These are phyloP conservation scores for Pogonus chalceus DNA, from an alignment of 1,140 invertebrate genomes.

Conservation along the genomic window DNA sequence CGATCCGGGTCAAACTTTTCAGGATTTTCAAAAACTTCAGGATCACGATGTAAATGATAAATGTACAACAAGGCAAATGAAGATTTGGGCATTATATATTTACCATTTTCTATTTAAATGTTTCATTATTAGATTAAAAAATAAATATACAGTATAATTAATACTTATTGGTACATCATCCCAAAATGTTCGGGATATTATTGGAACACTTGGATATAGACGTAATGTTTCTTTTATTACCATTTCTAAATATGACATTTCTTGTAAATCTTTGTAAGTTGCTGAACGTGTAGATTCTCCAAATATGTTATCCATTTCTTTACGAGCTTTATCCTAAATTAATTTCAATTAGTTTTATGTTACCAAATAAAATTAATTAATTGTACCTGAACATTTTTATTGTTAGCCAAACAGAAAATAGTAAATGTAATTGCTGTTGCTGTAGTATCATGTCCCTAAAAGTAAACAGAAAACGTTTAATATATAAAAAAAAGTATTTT, in stretches of 20 bases:
- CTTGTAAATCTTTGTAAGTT: slow-evolving; percentile 37
- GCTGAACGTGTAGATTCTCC: slow-evolving; percentile 35
- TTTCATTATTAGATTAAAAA: neutral
- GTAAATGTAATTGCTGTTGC: slow-evolving; percentile 15
- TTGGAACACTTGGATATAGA: slow-evolving; percentile 20
- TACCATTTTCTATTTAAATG: neutral
- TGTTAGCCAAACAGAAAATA: slow-evolving; percentile 15
- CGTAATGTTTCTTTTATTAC: slow-evolving; percentile 26
- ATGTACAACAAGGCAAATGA: slow-evolving; percentile 14
- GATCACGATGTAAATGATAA: slow-evolving; percentile 36
- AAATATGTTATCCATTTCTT: slow-evolving; percentile 56
- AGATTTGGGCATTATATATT: slow-evolving; percentile 20
- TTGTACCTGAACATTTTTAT: slow-evolving; percentile 20
- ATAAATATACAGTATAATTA: neutral
- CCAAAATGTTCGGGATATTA: slow-evolving; percentile 16
- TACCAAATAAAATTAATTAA: too few species aligned
- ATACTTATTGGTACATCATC: neutral
- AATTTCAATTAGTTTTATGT: neutral
- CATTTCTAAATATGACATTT: slow-evolving; percentile 50
- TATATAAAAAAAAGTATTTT: neutral
- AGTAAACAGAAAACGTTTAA: neutral
- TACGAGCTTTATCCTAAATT: slow-evolving; percentile 44
- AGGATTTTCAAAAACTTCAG: slow-evolving; percentile 41
- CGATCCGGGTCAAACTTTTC: slow-evolving; percentile 46
- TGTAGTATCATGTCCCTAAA: slow-evolving; percentile 19